phyloP scores from a whole-genome alignment of 2,888 invertebrate genomes.

The Euphydryas editha region DNA sequence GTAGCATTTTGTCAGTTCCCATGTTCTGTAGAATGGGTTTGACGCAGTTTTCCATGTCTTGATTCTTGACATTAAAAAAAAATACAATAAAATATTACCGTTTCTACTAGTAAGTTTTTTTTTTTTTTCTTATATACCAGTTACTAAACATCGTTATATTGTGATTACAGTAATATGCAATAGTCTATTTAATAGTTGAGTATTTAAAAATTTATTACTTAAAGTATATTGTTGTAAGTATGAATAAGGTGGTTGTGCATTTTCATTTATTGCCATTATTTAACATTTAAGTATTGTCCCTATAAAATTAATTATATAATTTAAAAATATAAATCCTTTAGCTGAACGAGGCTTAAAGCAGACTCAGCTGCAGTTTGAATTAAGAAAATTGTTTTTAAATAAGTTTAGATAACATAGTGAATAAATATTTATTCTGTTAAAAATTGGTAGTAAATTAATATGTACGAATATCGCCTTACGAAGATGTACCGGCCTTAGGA shows the following conservation, averaged over 20 bases:
- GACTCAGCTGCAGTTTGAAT: background rate
- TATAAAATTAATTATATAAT: background rate
- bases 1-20: slow-evolving; percentile 36
- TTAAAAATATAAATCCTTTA: background rate
- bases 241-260: slow-evolving; percentile 43
- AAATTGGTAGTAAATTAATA: slow-evolving; percentile 43
- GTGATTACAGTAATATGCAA: slow-evolving; percentile 69
- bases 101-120: slow-evolving; percentile 13
- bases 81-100: background rate
- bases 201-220: slow-evolving; percentile 74
- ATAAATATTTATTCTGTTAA: background rate
- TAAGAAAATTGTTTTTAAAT: background rate
- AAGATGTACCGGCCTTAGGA: slow-evolving; percentile 80
- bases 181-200: slow-evolving; percentile 73
- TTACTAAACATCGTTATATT: slow-evolving; percentile 48
- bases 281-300: background rate
- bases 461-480: slow-evolving; percentile 35
- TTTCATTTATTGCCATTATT: slow-evolving; percentile 13
- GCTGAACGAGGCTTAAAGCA: background rate
- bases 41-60: background rate
- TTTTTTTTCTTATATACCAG: slow-evolving; percentile 23
- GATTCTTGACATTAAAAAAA: slow-evolving; percentile 1
- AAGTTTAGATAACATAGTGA: background rate
- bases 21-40: background rate
- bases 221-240: slow-evolving; percentile 77